These are phyloP conservation scores for Conistra vaccinii DNA, from an alignment of 2,888 invertebrate species.

Conservation along the genomic window DNA sequence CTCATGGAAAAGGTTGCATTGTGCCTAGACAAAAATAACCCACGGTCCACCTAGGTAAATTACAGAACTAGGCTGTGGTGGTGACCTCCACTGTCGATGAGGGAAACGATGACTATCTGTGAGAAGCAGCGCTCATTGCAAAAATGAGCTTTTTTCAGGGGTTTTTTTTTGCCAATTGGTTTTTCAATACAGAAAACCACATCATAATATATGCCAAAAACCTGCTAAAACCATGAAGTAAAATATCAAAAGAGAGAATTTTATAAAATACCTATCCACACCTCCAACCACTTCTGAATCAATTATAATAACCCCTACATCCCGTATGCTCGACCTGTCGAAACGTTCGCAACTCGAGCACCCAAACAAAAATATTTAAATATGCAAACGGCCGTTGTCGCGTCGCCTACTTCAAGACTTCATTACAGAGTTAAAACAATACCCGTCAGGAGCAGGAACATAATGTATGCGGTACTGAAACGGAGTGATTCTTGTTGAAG, in stretches of 20 bases:
- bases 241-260: not conserved
- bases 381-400: conserved; percentile 85
- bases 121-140: not conserved
- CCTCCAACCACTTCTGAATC: conserved; percentile 10
- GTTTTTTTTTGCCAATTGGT: not conserved
- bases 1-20: not conserved
- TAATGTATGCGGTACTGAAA: conserved; percentile 37
- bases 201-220: not conserved
- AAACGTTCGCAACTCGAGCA: conserved; percentile 58
- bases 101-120: not conserved
- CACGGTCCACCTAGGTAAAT: not conserved
- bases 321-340: not conserved
- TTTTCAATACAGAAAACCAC: not conserved
- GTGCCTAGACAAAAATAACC: not conserved
- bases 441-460: conserved; percentile 66
- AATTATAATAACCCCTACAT: conserved; percentile 14
- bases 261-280: not conserved
- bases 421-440: conserved; percentile 80
- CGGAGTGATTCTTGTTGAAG: not conserved
- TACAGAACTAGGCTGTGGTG: not conserved
- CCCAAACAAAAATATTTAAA: conserved; percentile 76
- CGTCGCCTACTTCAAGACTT: conserved; percentile 80
- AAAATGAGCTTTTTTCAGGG: not conserved
- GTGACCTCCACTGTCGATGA: not conserved
- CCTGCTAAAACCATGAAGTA: not conserved